Evolutionary conservation across 2,797 vertebrate genomes (phyloP).

Genomic region (Phalanger gymnotis): DNA sequence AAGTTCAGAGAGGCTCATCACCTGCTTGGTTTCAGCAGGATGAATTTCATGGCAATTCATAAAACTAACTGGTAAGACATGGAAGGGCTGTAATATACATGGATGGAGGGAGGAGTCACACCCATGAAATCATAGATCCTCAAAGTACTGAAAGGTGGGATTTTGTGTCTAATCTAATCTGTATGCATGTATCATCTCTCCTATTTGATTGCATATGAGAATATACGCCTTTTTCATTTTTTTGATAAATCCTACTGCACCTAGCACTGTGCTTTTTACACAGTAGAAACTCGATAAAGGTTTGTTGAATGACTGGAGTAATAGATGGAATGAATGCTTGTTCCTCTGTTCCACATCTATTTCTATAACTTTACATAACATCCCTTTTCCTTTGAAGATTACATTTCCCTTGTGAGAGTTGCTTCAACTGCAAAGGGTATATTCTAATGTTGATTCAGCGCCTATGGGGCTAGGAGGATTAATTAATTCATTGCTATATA

Average conservation of each 20-base stretch:
- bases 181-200: neutral
- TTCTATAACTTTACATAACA: neutral
- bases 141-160: neutral
- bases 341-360: neutral
- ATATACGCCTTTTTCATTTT: neutral
- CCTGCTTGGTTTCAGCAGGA: neutral
- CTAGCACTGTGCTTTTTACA: neutral
- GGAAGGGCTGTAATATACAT: neutral
- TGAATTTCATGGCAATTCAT: neutral
- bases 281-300: rapidly evolving
- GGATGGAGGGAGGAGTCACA: neutral
- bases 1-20: neutral
- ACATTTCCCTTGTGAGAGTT: neutral
- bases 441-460: constrained; percentile 2
- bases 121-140: neutral
- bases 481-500: constrained; percentile 36
- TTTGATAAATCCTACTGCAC: neutral
- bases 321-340: neutral
- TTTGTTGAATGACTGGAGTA: neutral
- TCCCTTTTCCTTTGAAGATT: neutral
- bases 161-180: neutral
- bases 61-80: neutral
- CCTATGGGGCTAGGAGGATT: neutral
- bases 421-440: neutral
- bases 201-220: neutral